Conservation (phyloP, 1,140 invertebrate species). For the Forficula auricularia region DNA sequence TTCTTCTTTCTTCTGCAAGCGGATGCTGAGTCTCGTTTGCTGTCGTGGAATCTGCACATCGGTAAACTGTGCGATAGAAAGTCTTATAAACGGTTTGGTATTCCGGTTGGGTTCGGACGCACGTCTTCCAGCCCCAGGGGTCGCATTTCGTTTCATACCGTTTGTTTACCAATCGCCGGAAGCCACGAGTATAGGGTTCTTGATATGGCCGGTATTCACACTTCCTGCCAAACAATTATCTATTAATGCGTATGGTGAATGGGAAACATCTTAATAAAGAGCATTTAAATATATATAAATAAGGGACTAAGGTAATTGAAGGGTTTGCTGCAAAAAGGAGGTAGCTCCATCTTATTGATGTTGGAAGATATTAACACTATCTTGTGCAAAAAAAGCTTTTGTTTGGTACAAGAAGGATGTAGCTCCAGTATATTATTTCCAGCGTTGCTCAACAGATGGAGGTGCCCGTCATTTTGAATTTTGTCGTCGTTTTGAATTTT, state of each 20-base stretch:
- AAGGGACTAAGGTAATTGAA: too few relatives aligned
- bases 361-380: too few relatives aligned
- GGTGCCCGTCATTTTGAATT: too few relatives aligned
- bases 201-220: conserved; percentile 18
- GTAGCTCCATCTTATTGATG: too few relatives aligned
- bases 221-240: conserved; percentile 14
- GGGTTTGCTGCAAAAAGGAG: too few relatives aligned
- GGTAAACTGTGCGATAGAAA: conserved; percentile 18
- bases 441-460: too few relatives aligned
- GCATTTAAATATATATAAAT: not conserved
- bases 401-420: too few relatives aligned
- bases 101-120: conserved; percentile 15
- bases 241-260: not conserved
- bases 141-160: conserved; percentile 17
- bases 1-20: too few relatives aligned
- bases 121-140: conserved; percentile 14
- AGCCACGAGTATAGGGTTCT: conserved; percentile 18
- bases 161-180: conserved; percentile 16
- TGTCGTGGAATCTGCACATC: conserved; percentile 10
- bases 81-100: conserved; percentile 21
- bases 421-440: too few relatives aligned
- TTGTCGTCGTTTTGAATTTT: too few relatives aligned
- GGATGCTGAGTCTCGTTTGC: not conserved
- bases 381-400: too few relatives aligned
- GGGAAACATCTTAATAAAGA: not conserved